Percentiles rank a stretch among this genome's conserved stretches.
phyloP scores from a whole-genome alignment of 2,797 vertebrate genomes.

The Sphenodon punctatus region DNA sequence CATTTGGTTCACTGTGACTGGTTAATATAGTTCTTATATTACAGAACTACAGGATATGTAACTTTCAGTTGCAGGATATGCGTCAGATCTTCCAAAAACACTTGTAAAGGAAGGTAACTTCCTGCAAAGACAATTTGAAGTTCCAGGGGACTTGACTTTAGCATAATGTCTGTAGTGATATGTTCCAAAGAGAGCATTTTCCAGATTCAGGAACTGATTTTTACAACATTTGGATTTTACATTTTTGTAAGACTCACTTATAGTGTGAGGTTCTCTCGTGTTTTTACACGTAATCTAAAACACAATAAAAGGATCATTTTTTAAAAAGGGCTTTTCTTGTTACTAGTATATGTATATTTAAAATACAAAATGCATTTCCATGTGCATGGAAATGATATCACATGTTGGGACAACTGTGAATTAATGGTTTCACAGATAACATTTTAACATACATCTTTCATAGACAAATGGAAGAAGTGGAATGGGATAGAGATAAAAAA shows the following conservation, averaged over 20 bases:
- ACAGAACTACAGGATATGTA: background rate
- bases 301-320: background rate
- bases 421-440: background rate
- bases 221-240: conserved; percentile 4
- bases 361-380: background rate
- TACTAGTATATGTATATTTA: background rate
- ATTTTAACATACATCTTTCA: too few relatives aligned
- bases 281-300: background rate
- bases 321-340: background rate
- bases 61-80: background rate
- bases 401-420: background rate
- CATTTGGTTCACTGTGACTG: conserved; percentile 40
- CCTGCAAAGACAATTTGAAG: background rate
- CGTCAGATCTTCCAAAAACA: conserved; percentile 11
- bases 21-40: conserved; percentile 34
- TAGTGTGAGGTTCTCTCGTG: background rate
- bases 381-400: background rate
- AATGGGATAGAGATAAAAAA: background rate
- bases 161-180: background rate
- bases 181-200: background rate
- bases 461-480: too few relatives aligned
- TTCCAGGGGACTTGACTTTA: background rate
- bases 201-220: conserved; percentile 16
- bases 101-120: background rate
- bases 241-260: background rate